Evolutionary conservation across 2,113 vertebrate species (phyloP), one percentile per base, ranked within the genome.

Genomic region (Verasper variegatus): DNA sequence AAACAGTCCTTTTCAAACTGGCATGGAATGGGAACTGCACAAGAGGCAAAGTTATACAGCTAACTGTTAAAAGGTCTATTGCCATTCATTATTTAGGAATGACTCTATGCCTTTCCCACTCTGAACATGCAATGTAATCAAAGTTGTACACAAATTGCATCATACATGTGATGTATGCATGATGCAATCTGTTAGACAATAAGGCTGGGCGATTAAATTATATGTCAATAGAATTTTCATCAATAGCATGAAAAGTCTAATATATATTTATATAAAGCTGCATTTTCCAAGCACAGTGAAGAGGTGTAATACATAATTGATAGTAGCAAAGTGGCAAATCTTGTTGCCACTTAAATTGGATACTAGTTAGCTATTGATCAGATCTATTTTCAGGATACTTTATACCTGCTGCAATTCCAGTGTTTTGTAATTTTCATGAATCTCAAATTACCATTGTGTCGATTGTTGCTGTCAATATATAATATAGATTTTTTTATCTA

Each of bases 21-120:
- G 40, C 40, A 42, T 42, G 40, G 35, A 0, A 42, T 0, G 2
- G 40, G 11, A 42, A 42, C 40, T 42, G 40, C 11, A 68, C 69
- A 71, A 77, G 57, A 76, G 35, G 49, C 58, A 77, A 87, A 72
- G 26, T 8, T 68, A 23, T 80, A 62, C 37, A 68, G 52, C 69
- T 81, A 59, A 63, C 45, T 61, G 12, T 64, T 71, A 71, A 57
- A 76, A 80, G 24, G 42, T 47, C 5, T 60, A 26, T 72, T 60
- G 12, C 35, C 23, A 27, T 93, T 31, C 74, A 83, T 90, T 81
- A 91, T 86, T 89, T n/a, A 87, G 68, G 26, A 55, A 47, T 37
- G 42, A 40, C 78, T 74, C 78, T 47, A 1, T 74, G 40, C 59
- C 5, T 23, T 76, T 83, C 49, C 15, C 58, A 68, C 59, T 47